Evolutionary conservation across 1,140 invertebrate species (phyloP), one percentile per base, ranked within the genome.

Genomic region (Ptiloglossa arizonensis): DNA sequence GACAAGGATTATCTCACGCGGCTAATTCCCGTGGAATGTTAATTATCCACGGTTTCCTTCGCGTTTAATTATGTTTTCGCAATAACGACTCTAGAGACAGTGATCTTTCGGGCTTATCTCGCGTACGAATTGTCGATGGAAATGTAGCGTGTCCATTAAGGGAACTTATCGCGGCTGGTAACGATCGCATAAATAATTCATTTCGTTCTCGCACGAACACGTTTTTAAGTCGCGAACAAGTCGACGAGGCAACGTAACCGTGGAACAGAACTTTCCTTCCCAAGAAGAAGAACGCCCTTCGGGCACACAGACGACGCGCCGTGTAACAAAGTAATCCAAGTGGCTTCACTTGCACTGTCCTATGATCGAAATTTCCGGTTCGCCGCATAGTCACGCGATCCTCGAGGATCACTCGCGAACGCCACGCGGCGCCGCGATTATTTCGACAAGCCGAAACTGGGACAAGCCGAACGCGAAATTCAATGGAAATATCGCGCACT

Each of bases 171-270:
- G 54, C 24, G 24, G 11, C 24, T 8, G 19, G 32, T 70, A 76
- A 76, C 74, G 74, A 69, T 70, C 66, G 74, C 35, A 70, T 76
- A 76, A 76, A 76, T 76, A 76, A 76, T 76, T 69, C 66, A 76
- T 76, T 76, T 5, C 5, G 15, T 27, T 24, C 66, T 19, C 44
- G 32, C 74, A 60, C 66, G 66, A 70, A 70, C 66, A 56, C 24
- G 54, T 59, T 59, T 70, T 76, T 70, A 57, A 60, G 11, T 38
- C 44, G 2, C 27, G 22, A 32, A 27, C 60, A n/a, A 59, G 56
- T 2, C n/a, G n/a, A n/a, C n/a, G n/a, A n/a, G n/a, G n/a, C n/a
- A n/a, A n/a, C n/a, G n/a, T n/a, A n/a, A 2, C 56, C 19, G 17
- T n/a, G 19, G 29, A 59, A n/a, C 19, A 19, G 29, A 6, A 19